A percentile compares a stretch with the other conserved stretches of the same genome.
Evolutionary conservation across 2,888 invertebrate species (phyloP).

Genomic region (Nymphalis polychloros): DNA sequence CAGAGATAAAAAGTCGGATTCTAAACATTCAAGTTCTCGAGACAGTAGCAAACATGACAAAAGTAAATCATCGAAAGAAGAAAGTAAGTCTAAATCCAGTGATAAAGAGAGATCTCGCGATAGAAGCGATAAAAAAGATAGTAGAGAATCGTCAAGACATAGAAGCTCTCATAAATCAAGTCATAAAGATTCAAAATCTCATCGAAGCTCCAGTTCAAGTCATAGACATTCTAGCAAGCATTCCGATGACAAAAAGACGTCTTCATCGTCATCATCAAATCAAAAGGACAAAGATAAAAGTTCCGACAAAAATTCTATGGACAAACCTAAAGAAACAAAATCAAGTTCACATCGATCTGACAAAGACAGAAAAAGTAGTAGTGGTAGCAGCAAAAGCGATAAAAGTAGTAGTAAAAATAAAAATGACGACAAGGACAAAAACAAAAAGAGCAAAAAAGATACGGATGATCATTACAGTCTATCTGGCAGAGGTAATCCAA

Average conservation of each 20-base stretch:
- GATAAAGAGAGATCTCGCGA: conserved; percentile 66
- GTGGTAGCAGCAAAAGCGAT: conserved; percentile 43
- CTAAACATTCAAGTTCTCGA: conserved; percentile 67
- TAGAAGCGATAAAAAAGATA: conserved; percentile 63
- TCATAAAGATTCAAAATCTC: conserved; percentile 60
- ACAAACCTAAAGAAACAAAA: conserved; percentile 62
- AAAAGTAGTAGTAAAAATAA: conserved; percentile 55
- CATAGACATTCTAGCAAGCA: conserved; percentile 60
- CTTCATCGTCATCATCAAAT: conserved; percentile 58
- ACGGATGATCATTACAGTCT: conserved; percentile 87
- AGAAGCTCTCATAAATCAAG: conserved; percentile 68
- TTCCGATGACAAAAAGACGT: conserved; percentile 68
- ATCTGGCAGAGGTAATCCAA: conserved; percentile 83
- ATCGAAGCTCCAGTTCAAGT: conserved; percentile 43
- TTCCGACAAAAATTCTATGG: conserved; percentile 59
- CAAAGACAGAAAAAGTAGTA: conserved; percentile 68
- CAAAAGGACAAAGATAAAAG: conserved; percentile 65
- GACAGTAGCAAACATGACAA: conserved; percentile 67
- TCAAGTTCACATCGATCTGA: conserved; percentile 69
- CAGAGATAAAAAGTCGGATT: conserved; percentile 67
- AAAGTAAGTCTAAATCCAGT: conserved; percentile 62
- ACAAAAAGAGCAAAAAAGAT: conserved; percentile 77
- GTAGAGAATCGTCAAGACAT: conserved; percentile 68
- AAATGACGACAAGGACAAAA: conserved; percentile 67
- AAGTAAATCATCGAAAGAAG: conserved; percentile 63